Evolutionary conservation across 2,888 invertebrate species (phyloP).

Genomic region (Lycaena phlaeas): DNA sequence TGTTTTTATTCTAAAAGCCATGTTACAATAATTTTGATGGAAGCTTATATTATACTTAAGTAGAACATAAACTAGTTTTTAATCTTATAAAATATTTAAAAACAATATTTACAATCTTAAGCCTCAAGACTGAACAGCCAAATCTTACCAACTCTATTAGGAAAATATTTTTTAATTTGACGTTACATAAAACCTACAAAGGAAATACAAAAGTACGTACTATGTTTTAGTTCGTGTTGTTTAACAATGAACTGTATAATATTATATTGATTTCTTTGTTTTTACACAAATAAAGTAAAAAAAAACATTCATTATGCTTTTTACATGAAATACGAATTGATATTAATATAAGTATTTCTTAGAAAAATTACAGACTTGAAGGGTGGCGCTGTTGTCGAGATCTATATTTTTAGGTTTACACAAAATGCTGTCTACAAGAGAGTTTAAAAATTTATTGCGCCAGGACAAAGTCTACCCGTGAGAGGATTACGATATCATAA

Average conservation of each 20-base stretch:
- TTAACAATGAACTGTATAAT: no score
- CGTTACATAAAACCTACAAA: not conserved
- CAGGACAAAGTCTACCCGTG: no score
- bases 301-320: not conserved
- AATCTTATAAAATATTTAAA: constrained; percentile 1
- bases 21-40: not conserved
- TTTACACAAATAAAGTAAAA: not conserved
- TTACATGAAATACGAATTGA: no score
- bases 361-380: no score
- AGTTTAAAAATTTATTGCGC: no score
- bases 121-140: constrained; percentile 7
- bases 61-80: not conserved
- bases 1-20: constrained; percentile 5
- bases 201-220: not conserved
- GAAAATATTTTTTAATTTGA: constrained; percentile 2
- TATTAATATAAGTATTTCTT: no score
- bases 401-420: no score
- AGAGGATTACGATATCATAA: no score
- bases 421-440: no score
- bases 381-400: no score
- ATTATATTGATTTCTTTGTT: not conserved
- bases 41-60: not conserved
- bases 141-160: constrained; percentile 7
- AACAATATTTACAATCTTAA: constrained; percentile 7
- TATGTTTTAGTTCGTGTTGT: no score